Evolutionary conservation across 2,797 vertebrate species (phyloP).

Genomic region (Chaunax sp.): DNA sequence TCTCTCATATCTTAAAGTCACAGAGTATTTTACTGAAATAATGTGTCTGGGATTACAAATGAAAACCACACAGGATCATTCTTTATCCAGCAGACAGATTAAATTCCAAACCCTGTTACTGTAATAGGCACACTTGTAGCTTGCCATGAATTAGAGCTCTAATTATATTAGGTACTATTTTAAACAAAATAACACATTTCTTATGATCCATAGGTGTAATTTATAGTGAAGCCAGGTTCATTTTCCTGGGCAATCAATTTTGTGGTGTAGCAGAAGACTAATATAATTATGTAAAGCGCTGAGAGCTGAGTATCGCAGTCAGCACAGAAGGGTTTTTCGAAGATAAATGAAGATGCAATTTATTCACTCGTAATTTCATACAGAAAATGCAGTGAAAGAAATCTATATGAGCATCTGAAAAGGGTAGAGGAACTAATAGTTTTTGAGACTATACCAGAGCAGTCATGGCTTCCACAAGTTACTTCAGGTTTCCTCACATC

Average conservation of each 20-base stretch:
- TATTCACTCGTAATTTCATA: constrained; percentile 99
- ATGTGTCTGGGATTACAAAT: constrained; percentile 96
- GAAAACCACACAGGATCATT: constrained; percentile 95
- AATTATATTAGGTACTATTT: constrained; percentile 99
- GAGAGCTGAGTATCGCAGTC: constrained; percentile 92
- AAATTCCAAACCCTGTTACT: constrained; percentile 97
- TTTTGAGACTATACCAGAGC: constrained; percentile 75
- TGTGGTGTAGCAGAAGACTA: constrained; percentile 89
- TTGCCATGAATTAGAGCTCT: constrained; percentile 98
- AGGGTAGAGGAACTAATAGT: constrained; percentile 76
- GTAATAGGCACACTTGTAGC: constrained; percentile 98
- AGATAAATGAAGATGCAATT: constrained; percentile 99
- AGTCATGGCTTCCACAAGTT: constrained; percentile 80
- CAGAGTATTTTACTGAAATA: constrained; percentile 94
- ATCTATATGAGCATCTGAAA: constrained; percentile 84
- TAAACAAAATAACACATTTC: constrained; percentile 98
- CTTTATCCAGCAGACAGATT: constrained; percentile 94
- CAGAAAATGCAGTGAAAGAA: constrained; percentile 93
- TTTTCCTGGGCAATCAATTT: constrained; percentile 99
- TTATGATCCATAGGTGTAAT: constrained; percentile 98
- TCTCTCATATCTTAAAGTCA: constrained; percentile 95
- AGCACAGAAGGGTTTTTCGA: constrained; percentile 91
- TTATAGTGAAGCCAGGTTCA: constrained; percentile 98
- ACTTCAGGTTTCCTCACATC: constrained; percentile 80
- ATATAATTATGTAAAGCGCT: constrained; percentile 95